Percentiles rank a stretch among this genome's conserved stretches.
Conservation (phyloP, 2,113 vertebrate species). For the Ctenomys sociabilis region DNA sequence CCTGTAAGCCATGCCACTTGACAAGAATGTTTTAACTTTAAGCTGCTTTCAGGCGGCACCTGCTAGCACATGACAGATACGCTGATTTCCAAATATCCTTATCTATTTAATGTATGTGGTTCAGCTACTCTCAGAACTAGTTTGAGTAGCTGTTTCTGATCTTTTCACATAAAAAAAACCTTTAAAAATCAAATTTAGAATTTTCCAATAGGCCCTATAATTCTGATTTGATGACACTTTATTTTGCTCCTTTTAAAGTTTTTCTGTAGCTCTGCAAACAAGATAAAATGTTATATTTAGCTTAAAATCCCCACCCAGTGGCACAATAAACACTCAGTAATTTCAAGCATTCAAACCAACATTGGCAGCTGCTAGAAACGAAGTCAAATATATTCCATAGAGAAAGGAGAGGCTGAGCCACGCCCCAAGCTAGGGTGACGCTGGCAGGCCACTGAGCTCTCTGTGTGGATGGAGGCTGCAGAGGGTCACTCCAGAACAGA, state of each 20-base stretch:
- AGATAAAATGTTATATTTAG: conserved; percentile 74
- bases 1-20: not conserved
- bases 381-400: conserved; percentile 61
- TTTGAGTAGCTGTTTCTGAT: not conserved
- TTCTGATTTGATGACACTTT: conserved; percentile 43
- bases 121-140: not conserved
- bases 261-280: conserved; percentile 7
- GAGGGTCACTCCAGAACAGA: not conserved
- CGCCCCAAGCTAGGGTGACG: not conserved
- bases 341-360: conserved; percentile 75
- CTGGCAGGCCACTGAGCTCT: not conserved
- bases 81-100: conserved; percentile 47
- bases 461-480: not conserved
- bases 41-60: conserved; percentile 11
- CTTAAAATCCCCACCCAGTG: conserved; percentile 71
- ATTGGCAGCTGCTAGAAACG: conserved; percentile 71
- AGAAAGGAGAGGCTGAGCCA: conserved; percentile 27
- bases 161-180: conserved; percentile 30
- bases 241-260: conserved; percentile 26
- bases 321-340: conserved; percentile 74
- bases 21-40: conserved; percentile 14
- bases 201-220: conserved; percentile 34
- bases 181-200: conserved; percentile 33
- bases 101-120: not conserved
- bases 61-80: not conserved